Percentiles rank a stretch among this genome's conserved stretches.
Evolutionary conservation across 30 jellyfish, hydroid and myxozoan genomes (phyloP).

Genomic region (Catostylus mosaicus): DNA sequence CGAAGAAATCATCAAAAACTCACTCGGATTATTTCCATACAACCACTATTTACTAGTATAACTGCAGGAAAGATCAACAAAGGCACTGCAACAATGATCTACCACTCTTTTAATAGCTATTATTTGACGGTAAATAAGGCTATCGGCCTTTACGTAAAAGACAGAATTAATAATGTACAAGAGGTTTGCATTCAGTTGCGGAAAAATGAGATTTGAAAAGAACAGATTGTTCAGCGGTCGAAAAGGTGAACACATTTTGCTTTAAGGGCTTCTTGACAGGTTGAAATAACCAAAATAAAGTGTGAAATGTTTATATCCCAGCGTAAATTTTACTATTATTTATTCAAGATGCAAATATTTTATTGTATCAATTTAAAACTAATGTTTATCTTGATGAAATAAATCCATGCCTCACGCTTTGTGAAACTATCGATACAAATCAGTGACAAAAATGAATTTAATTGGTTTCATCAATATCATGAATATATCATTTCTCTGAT

Average conservation of each 20-base stretch:
- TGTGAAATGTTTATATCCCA: neutral
- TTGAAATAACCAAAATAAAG: neutral
- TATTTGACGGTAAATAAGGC: conserved; percentile 1
- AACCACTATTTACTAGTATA: neutral
- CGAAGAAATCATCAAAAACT: neutral
- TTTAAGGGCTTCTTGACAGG: neutral
- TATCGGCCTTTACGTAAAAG: conserved; percentile 8
- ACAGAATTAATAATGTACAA: conserved; percentile 15
- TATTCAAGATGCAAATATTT: neutral
- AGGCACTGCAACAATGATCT: neutral
- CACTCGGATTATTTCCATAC: neutral
- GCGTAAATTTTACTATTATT: neutral
- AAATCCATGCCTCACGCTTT: neutral
- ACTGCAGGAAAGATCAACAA: conserved; percentile 6
- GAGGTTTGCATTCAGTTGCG: neutral
- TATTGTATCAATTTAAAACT: neutral
- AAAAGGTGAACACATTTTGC: neutral
- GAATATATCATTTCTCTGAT: too few species aligned
- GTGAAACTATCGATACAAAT: neutral
- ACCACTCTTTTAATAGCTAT: neutral
- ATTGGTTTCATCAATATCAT: too few species aligned
- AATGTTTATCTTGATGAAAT: neutral
- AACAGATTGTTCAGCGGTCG: neutral
- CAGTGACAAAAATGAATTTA: neutral
- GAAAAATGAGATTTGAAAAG: neutral